Conservation (phyloP, 2,888 invertebrate species). For the Cecidostiba fungosa region DNA sequence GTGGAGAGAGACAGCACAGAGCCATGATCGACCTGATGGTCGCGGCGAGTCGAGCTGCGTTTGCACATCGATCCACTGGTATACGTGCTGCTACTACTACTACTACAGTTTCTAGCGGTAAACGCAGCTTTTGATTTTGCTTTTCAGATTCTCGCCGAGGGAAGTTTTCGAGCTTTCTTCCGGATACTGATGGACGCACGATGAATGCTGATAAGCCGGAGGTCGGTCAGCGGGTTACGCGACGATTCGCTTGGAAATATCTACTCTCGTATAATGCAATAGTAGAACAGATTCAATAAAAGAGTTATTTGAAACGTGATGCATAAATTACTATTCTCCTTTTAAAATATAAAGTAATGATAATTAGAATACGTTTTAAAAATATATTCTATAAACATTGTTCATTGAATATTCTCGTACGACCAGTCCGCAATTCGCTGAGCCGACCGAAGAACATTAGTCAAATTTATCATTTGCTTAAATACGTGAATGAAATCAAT, state of each 20-base stretch:
- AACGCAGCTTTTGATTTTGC: constrained; percentile 4
- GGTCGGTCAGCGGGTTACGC: neutral
- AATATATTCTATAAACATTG: too few species aligned
- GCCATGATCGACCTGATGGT: constrained; percentile 47
- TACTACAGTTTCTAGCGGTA: neutral
- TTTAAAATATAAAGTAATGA: neutral
- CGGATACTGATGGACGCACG: neutral
- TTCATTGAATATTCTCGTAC: too few species aligned
- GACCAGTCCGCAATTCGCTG: too few species aligned
- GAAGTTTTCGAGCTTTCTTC: neutral
- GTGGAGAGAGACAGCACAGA: neutral
- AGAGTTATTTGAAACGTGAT: neutral
- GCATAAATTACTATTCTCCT: neutral
- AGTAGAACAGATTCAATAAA: neutral
- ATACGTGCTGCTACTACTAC: neutral
- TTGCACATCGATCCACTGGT: constrained; percentile 45
- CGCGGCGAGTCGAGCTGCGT: neutral
- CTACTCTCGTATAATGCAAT: neutral
- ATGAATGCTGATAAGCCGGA: neutral
- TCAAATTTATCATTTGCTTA: too few species aligned
- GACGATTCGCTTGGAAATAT: neutral
- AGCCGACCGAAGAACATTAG: too few species aligned
- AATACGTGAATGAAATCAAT: too few species aligned
- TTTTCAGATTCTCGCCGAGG: neutral
- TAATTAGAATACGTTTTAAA: too few species aligned